A percentile compares a stretch with the other conserved stretches of the same genome.
phyloP scores from a whole-genome alignment of 2,888 invertebrate species.

The Cinara cedri region DNA sequence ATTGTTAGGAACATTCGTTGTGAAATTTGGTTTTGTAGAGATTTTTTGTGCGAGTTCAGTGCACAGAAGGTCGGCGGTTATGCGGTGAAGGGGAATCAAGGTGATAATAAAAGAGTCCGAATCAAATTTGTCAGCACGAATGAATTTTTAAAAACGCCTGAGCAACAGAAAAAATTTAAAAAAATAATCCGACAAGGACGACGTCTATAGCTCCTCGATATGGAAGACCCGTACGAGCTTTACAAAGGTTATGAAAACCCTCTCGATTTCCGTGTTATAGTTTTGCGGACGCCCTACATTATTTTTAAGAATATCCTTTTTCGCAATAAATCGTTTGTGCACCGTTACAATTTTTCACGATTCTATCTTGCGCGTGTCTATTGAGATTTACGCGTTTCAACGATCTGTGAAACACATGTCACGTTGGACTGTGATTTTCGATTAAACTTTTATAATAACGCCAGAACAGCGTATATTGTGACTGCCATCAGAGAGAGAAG shows the following conservation, averaged over 20 bases:
- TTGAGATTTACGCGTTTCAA: too few species aligned
- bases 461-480: too few species aligned
- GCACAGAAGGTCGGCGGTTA: constrained; percentile 37
- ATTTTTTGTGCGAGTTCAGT: not conserved
- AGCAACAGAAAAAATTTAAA: constrained; percentile 14
- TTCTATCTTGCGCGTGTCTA: too few species aligned
- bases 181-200: constrained; percentile 29
- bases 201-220: constrained; percentile 2
- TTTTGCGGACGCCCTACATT: too few species aligned
- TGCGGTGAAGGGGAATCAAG: constrained; percentile 51
- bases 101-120: constrained; percentile 40
- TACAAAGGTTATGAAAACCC: not conserved
- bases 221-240: not conserved
- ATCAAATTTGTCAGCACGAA: constrained; percentile 51
- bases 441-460: too few species aligned
- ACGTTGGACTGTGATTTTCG: too few species aligned
- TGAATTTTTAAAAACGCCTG: constrained; percentile 42
- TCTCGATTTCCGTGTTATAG: too few species aligned
- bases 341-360: too few species aligned
- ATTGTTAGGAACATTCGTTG: constrained; percentile 1
- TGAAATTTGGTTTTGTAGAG: constrained; percentile 12
- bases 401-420: too few species aligned
- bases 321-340: too few species aligned
- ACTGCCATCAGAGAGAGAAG: too few species aligned
- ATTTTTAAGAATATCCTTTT: too few species aligned